A percentile compares a stretch with the other conserved stretches of the same genome.
phyloP scores from a whole-genome alignment of 2,113 vertebrate species.

The Hippolais icterina region DNA sequence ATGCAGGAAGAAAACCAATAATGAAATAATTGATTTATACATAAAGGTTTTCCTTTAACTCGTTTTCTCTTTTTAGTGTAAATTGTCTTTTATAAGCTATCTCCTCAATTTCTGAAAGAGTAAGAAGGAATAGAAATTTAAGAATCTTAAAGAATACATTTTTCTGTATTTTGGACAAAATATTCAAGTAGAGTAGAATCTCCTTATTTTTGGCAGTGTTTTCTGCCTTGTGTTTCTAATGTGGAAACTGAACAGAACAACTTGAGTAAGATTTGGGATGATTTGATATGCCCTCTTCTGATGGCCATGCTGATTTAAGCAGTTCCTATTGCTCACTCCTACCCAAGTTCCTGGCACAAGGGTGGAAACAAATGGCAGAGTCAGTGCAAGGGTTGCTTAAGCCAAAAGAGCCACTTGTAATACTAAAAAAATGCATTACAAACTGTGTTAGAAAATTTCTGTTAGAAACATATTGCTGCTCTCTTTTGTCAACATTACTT shows the following conservation, averaged over 20 bases:
- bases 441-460: neutral
- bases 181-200: neutral
- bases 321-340: conserved; percentile 41
- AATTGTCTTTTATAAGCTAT: neutral
- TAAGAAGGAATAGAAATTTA: neutral
- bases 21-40: neutral
- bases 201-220: neutral
- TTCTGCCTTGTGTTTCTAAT: neutral
- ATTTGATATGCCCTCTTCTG: conserved; percentile 26
- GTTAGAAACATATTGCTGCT: neutral
- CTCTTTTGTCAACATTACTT: neutral
- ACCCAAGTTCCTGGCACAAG: neutral
- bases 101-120: neutral
- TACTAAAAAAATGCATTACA: conserved; percentile 49
- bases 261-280: neutral
- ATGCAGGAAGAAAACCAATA: neutral
- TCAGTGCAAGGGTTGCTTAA: neutral
- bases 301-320: conserved; percentile 42
- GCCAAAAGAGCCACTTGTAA: conserved; percentile 14
- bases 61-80: neutral
- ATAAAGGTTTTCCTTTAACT: neutral
- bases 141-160: neutral
- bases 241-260: neutral
- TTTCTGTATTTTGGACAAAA: neutral
- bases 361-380: conserved; percentile 39